Base-by-base conservation (phyloP, 37 sponge, comb jelly and placozoan species). In the Amphimedon queenslandica region DNA sequence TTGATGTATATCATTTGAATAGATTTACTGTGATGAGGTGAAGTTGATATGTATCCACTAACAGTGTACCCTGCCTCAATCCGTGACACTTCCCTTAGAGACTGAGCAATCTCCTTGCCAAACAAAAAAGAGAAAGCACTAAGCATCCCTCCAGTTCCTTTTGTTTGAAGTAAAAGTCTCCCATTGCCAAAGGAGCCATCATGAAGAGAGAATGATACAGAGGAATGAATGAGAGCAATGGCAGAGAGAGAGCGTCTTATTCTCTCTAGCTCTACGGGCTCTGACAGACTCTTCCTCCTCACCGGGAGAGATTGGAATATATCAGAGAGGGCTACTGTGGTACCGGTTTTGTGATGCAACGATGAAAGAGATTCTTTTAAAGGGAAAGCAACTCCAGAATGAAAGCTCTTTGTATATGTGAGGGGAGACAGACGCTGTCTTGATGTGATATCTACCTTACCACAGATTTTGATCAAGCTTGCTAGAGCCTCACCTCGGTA, bases 251-350 rank as follows among this genome's bases (percentile, higher is more conserved):
- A 57, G 3, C 71, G 67, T 20, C 42, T 55, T 0, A 91, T 28
- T 18, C 73, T 67, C 34, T 78, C 79, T 16, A 70, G 58, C 30
- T 76, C 79, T 0, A 77, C 23, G 1, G 30, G 43, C 25, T 42
- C 75, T 2, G 63, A 64, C 4, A 87, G 75, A 4, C 21, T 31
- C 37, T 64, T 82, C 3, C 77, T 63, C 13, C 92, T 57, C 1
- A 91, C 92, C 16, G 92, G 92, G 40, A 91, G 18, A 66, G 74
- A 82, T 39, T 82, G 82, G 47, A 91, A 91, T 2, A 91, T 66
- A 57, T 87, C 86, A 55, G 64, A 72, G 8, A 82, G 32, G 27
- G 79, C 78, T n/a, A 91, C 75, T 13, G 82, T 87, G 1, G 92
- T 82, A 3, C 92, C 92, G 29, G 53, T 70, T 42, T 69, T 77